Evolutionary conservation across 2,797 vertebrate species (phyloP), one percentile per base, ranked within the genome.

Genomic region (Typhlichthys subterraneus): DNA sequence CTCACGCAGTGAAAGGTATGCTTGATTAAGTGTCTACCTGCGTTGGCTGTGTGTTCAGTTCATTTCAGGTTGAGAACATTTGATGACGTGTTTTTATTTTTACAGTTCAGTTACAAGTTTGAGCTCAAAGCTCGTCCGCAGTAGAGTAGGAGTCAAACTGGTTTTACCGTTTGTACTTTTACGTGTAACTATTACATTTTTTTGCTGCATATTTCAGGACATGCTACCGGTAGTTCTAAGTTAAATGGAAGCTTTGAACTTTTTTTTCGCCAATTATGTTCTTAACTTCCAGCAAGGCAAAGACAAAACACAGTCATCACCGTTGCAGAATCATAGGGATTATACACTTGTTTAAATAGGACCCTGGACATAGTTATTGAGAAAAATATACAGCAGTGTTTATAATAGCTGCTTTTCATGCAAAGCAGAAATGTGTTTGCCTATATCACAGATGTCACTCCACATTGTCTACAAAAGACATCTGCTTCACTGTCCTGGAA

Each of bases 251-350:
- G 49, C 49, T 75, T 71, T 69, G 1, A 53, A 53, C 59, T 74
- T 54, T 56, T 23, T 61, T 53, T 46, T 33, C 15, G 33, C 61
- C 46, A 67, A 64, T 64, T 9, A 1, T 50, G 12, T 19, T 31
- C 38, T 73, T 65, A 57, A 49, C 49, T 67, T 65, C 73, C 50
- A 65, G 64, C 55, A 59, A 38, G 57, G 59, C 61, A 76, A 76
- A 82, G n/a, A 15, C 45, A 12, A 29, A 45, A 49, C 57, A 59
- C n/a, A 46, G 12, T 54, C 53, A 74, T 70, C 23, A 70, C 48
- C 59, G 12, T 2, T 8, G 15, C 23, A 19, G 76, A 85, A 86
- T 84, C 61, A 80, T 33, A 77, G 75, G 72, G 57, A 53, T 59
- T 14, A 1, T 6, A 42, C 33, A 55, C 38, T 48, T 80, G 58